Evolutionary conservation across 1,140 invertebrate genomes (phyloP).

Genomic region (Trichonephila clavata): DNA sequence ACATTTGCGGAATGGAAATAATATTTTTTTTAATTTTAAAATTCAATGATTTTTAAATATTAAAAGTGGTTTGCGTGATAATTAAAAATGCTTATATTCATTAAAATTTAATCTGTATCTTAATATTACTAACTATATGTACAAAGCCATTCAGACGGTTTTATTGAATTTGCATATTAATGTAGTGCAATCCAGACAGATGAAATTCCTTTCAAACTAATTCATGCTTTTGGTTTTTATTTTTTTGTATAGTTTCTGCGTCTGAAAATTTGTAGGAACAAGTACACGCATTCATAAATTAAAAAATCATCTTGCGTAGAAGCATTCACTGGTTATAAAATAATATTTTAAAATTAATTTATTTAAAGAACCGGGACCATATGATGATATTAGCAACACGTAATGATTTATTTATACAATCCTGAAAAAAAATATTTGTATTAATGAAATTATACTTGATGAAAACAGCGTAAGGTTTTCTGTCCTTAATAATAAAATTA

Average conservation of each 20-base stretch:
- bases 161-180: neutral
- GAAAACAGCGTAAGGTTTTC: too few relatives aligned
- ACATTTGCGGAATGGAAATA: too few relatives aligned
- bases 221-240: neutral
- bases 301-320: neutral
- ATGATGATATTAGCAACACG: neutral
- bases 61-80: neutral
- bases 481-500: too few relatives aligned
- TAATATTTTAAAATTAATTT: neutral
- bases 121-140: neutral
- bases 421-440: too few relatives aligned
- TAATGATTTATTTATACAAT: neutral
- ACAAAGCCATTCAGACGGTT: neutral
- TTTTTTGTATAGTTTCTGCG: neutral
- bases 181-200: neutral
- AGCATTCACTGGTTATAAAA: neutral
- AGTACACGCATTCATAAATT: neutral
- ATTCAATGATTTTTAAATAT: too few relatives aligned
- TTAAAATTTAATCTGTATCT: neutral
- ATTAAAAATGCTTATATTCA: neutral
- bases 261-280: neutral
- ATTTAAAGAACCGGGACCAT: neutral
- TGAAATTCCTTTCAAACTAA: neutral
- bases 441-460: too few relatives aligned
- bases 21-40: too few relatives aligned